Evolutionary conservation across 2,113 vertebrate species (phyloP).

Genomic region (Eudyptes chrysolophus): DNA sequence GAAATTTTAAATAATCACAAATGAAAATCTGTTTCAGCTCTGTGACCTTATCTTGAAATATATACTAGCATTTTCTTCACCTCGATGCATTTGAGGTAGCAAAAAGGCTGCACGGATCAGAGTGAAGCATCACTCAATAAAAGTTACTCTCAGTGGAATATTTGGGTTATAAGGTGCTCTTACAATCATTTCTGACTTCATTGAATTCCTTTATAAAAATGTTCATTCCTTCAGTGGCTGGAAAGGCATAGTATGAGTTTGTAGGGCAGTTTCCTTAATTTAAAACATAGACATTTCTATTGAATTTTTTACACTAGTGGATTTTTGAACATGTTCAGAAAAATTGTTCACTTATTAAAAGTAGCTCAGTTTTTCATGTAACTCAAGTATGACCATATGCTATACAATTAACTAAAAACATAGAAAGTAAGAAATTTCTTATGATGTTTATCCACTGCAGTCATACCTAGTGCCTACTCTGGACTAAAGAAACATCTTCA

Average conservation of each 20-base stretch:
- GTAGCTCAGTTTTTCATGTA: neutral
- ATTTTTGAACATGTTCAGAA: neutral
- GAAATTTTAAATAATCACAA: constrained; percentile 45
- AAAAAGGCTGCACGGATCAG: neutral
- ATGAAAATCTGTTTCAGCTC: constrained; percentile 45
- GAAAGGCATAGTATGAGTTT: neutral
- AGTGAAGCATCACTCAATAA: constrained; percentile 45
- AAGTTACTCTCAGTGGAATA: neutral
- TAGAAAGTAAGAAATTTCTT: neutral
- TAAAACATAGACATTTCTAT: neutral
- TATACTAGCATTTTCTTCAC: neutral
- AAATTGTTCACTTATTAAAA: neutral
- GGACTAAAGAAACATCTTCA: neutral
- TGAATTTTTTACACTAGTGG: neutral
- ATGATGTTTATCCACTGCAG: neutral
- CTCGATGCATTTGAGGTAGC: neutral
- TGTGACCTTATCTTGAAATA: constrained; percentile 47
- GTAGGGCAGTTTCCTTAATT: neutral
- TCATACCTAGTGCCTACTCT: neutral
- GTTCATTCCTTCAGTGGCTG: neutral
- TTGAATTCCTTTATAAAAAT: neutral
- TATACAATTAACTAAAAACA: neutral
- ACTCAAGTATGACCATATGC: neutral
- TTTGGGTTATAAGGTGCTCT: constrained; percentile 16
- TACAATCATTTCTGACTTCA: constrained; percentile 17